Conservation (phyloP, 2,888 invertebrate genomes). For the Athripsodes cinereus region DNA sequence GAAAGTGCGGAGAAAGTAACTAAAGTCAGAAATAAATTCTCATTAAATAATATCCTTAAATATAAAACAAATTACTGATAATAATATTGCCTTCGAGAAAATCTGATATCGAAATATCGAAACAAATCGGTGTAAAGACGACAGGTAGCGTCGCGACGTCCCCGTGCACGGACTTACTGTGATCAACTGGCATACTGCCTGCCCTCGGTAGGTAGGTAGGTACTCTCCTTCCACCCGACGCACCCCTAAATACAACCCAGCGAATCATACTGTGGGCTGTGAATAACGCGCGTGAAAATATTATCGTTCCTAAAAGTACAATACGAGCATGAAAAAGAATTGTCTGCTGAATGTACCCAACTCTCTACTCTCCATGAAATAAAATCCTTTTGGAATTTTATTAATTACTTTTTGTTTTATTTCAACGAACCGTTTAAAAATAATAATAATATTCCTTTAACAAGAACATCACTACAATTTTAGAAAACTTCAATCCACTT, state of each 20-base stretch:
- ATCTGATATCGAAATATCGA: neutral
- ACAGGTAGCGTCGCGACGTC: neutral
- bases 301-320: neutral
- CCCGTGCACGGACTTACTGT: neutral
- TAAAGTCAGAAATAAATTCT: neutral
- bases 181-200: neutral
- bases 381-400: no score
- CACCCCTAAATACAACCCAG: neutral
- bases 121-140: neutral
- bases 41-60: neutral
- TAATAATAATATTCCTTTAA: no score
- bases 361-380: no score
- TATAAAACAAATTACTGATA: neutral
- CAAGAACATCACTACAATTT: no score
- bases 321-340: no score
- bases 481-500: no score
- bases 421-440: no score
- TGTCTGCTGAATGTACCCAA: no score
- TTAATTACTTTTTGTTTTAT: no score
- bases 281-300: constrained; percentile 1
- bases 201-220: neutral
- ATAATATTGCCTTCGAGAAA: neutral
- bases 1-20: neutral
- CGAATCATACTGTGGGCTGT: neutral
- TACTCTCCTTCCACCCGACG: neutral